Base-by-base conservation (phyloP, 2,797 vertebrate species). In the Gouania willdenowi region DNA sequence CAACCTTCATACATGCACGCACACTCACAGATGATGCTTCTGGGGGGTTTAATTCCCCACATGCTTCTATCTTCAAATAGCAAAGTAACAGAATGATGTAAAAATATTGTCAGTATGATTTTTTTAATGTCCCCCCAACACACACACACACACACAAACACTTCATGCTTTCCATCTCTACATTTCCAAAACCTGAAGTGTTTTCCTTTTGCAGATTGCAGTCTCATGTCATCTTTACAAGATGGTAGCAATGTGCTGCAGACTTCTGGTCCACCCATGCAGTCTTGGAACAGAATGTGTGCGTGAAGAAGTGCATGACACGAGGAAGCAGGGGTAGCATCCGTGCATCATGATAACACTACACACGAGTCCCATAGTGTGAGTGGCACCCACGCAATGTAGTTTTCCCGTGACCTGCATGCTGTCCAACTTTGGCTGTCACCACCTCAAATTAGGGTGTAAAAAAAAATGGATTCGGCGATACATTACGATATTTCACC, bases 331-430 rank as follows among this genome's bases (percentile, higher is more conserved):
- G 26, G 19, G 19, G 20, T 20, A n/a, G 51, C 58, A 43, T 72
- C 60, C 33, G 25, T 11, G 9, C 53, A 66, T 54, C 50, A 48
- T 11, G 14, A 60, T 50, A 45, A 44, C 46, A 45, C 38, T 24
- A 48, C 68, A 67, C 62, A 39, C 34, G 15, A 38, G 57, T 64
- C 59, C 63, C 66, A n/a, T n/a, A 23, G 27, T 42, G 71, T 79
- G 63, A 61, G 57, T 24, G 38, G 48, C 14, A 30, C 73, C 70
- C 55, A 66, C 51, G 50, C 66, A 74, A 30, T 58, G 31, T 66
- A 40, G 54, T 67, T 74, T 78, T 81, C 72, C 71, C 66, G 55
- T 77, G 74, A 79, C 64, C 66, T 29, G 52, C 49, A 47, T 49
- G 23, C 52, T 45, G 61, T 38, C 33, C 53, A 33, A 40, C 25